Conservation (phyloP, 2,888 invertebrate species). For the Agrotis clavis region DNA sequence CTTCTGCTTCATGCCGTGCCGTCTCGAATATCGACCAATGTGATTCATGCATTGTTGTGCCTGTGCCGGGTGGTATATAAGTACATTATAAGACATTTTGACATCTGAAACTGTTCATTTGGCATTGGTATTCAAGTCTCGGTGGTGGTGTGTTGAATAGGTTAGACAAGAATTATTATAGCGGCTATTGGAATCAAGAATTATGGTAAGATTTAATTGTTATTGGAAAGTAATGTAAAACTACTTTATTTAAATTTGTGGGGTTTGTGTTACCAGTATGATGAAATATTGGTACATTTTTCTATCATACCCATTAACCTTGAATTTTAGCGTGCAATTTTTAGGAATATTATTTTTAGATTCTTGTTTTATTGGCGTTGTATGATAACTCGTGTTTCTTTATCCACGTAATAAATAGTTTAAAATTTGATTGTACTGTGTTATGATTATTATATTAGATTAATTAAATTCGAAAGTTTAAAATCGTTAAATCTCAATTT, state of each 20-base stretch:
- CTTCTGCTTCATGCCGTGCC: conserved; percentile 3
- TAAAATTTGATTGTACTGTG: background rate
- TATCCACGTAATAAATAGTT: background rate
- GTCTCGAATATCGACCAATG: conserved; percentile 40
- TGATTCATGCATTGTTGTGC: conserved; percentile 47
- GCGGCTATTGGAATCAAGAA: conserved; percentile 54
- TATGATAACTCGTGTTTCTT: background rate
- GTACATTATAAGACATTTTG: conserved; percentile 57
- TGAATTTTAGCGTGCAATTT: conserved; percentile 68
- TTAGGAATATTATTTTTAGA: conserved; percentile 53
- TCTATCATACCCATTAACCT: conserved; percentile 66
- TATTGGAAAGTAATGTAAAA: conserved; percentile 18
- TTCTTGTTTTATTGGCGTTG: background rate
- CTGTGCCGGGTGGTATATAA: conserved; percentile 48
- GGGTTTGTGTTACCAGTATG: conserved; percentile 33
- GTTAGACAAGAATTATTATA: conserved; percentile 57
- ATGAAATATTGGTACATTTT: conserved; percentile 65
- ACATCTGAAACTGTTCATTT: conserved; percentile 65
- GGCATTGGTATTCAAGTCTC: conserved; percentile 53
- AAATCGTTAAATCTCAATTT: background rate
- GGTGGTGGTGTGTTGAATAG: conserved; percentile 60
- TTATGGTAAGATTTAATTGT: conserved; percentile 58
- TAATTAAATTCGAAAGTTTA: background rate
- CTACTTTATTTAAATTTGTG: background rate
- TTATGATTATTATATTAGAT: background rate